These are phyloP conservation scores for Morpho deidamia DNA, from an alignment of 2,888 invertebrate species.

Conservation along the genomic window DNA sequence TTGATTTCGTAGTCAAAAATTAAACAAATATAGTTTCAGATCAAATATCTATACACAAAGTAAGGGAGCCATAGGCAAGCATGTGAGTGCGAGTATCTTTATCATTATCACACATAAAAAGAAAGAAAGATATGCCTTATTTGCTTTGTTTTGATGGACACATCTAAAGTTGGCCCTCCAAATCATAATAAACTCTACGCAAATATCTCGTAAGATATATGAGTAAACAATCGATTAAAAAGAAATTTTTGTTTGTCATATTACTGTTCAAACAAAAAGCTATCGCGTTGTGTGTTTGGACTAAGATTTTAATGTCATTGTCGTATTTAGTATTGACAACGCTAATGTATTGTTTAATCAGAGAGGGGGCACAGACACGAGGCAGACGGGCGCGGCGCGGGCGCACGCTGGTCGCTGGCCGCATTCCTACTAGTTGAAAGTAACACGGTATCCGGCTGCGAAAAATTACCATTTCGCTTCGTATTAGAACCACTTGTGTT, in stretches of 20 bases:
- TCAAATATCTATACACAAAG: too few species aligned
- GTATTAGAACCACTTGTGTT: background rate
- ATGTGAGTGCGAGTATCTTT: too few species aligned
- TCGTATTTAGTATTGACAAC: constrained; percentile 12
- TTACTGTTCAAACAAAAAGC: constrained; percentile 5
- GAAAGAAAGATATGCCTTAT: too few species aligned
- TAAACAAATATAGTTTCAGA: too few species aligned
- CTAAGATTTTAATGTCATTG: constrained; percentile 13
- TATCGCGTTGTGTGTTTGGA: background rate
- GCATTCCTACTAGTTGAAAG: constrained; percentile 75
- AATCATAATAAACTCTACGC: too few species aligned
- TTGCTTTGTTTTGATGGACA: too few species aligned
- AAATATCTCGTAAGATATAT: background rate
- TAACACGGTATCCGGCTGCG: constrained; percentile 72
- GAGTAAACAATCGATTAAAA: background rate
- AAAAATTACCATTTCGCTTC: constrained; percentile 58
- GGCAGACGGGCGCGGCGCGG: constrained; percentile 48
- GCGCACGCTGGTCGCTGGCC: constrained; percentile 67
- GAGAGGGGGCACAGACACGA: constrained; percentile 24
- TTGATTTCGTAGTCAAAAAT: too few species aligned
- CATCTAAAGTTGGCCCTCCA: too few species aligned
- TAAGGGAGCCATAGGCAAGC: too few species aligned
- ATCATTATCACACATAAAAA: too few species aligned
- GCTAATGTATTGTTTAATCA: constrained; percentile 21
- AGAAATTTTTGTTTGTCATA: constrained; percentile 6